Base-by-base conservation (phyloP, 2,888 invertebrate species). In the Drosophila suboccidentalis region DNA sequence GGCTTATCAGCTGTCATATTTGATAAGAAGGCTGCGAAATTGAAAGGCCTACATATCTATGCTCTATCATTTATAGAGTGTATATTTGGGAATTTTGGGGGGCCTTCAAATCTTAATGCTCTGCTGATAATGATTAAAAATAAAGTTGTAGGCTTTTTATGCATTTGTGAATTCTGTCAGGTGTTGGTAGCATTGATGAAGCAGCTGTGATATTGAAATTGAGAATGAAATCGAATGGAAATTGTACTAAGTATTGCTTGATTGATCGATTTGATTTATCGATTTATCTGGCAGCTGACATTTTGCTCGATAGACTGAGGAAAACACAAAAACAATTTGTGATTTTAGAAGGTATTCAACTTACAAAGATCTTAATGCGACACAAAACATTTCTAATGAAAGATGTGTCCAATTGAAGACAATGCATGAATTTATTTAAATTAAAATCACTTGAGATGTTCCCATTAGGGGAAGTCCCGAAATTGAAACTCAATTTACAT, bases 161-260 rank as follows among this genome's bases (percentile, higher is more conserved):
- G 5, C 5, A 29, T 8, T 29, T 29, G 67, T 9, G 67, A 67
- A 50, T 26, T 57, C 10, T 50, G 34, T n/a, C 67, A 63, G 15
- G 17, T 67, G 67, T 44, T 43, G 5, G 2, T 10, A 44, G 46
- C 61, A 61, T 61, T 50, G 50, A 58, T 64, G 36, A 15, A 47
- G 53, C 61, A 55, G 47, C 50, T 66, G 49, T 26, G 41, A 54
- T 54, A 46, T 26, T 44, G 19, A 29, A 53, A 46, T 59, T 41
- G 26, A 47, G 13, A 15, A 32, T 15, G 22, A 67, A 44, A n/a
- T 39, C 46, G 17, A 41, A 53, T 26, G 41, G n/a, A 50, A 39
- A 51, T 43, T 43, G n/a, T 22, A 15, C 11, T 55, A 22, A n/a
- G n/a, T 64, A 19, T 19, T 19, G 34, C 6, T 57, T 57, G 58